Conservation (phyloP, 2,888 invertebrate genomes). For the Eupithecia exiguata region DNA sequence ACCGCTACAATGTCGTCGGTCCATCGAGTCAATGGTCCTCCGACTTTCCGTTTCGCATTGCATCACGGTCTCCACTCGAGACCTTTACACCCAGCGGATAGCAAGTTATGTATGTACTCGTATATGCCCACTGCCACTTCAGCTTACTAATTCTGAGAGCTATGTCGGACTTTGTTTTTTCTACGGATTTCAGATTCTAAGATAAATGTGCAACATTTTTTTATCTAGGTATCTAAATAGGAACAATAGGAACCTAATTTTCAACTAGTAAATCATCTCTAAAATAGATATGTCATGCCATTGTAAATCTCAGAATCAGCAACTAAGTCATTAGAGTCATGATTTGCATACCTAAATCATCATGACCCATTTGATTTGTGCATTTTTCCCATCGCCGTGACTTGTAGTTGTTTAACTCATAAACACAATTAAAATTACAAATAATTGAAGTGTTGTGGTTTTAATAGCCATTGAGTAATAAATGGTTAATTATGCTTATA, state of each 20-base stretch:
- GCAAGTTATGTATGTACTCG: too few species aligned
- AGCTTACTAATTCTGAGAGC: too few species aligned
- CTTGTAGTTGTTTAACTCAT: neutral
- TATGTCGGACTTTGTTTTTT: too few species aligned
- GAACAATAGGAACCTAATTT: neutral
- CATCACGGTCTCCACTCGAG: neutral
- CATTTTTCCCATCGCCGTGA: conserved; percentile 4
- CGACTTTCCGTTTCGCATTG: neutral
- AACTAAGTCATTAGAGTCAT: neutral
- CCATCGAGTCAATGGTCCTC: neutral
- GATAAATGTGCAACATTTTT: neutral
- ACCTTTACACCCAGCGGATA: neutral
- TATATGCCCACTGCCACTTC: too few species aligned
- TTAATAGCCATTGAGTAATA: neutral
- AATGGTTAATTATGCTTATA: neutral
- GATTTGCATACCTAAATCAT: conserved; percentile 6
- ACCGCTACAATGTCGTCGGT: neutral
- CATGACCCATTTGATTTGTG: conserved; percentile 5
- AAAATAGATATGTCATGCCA: neutral
- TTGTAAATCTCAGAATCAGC: neutral
- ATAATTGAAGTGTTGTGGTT: neutral
- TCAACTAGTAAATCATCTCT: neutral
- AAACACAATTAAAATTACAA: neutral
- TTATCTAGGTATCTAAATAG: neutral
- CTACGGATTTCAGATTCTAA: neutral